A percentile compares a stretch with the other conserved stretches of the same genome.
These are phyloP conservation scores for Drosophila bipectinata DNA, from an alignment of 1,140 invertebrate species.

Conservation along the genomic window DNA sequence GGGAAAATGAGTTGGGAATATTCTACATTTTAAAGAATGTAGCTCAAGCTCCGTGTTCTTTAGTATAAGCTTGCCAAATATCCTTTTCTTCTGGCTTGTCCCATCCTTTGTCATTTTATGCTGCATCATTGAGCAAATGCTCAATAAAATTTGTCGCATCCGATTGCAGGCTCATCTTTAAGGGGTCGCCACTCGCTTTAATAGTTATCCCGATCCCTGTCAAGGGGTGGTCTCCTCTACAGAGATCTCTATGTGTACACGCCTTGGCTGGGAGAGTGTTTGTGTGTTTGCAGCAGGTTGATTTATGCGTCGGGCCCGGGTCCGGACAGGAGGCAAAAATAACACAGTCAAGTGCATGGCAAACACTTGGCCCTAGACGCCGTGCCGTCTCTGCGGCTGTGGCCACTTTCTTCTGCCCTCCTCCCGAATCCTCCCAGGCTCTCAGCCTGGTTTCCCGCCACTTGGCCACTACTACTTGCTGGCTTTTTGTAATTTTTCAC, in stretches of 20 bases:
- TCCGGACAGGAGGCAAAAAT: constrained; percentile 60
- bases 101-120: constrained; percentile 2
- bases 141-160: constrained; percentile 56
- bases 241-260: neutral
- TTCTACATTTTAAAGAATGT: neutral
- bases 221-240: constrained; percentile 18
- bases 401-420: constrained; percentile 21
- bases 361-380: constrained; percentile 71
- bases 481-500: constrained; percentile 77
- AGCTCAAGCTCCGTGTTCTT: neutral
- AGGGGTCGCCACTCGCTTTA: constrained; percentile 46
- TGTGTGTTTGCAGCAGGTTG: constrained; percentile 57
- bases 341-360: constrained; percentile 79
- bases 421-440: neutral
- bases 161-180: constrained; percentile 50
- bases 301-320: constrained; percentile 66
- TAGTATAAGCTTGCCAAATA: neutral
- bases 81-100: neutral
- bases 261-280: constrained; percentile 21
- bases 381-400: constrained; percentile 42
- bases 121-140: constrained; percentile 47
- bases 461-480: constrained; percentile 50
- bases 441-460: constrained; percentile 5
- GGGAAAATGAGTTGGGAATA: neutral
- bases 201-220: constrained; percentile 56